Evolutionary conservation across 1,140 invertebrate genomes (phyloP).

Genomic region (Pseudomyrmex concolor): DNA sequence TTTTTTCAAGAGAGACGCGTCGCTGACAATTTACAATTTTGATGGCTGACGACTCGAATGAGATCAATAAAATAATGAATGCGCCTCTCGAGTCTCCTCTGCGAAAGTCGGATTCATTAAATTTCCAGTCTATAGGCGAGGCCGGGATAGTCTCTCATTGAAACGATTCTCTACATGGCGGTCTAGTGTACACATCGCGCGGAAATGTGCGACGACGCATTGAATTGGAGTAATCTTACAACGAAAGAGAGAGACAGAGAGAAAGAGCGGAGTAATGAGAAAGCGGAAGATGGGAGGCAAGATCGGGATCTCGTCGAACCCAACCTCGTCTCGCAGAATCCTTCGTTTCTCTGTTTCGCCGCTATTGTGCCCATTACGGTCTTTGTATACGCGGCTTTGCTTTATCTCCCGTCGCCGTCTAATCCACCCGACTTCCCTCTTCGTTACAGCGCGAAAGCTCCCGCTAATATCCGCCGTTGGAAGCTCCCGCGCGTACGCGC

Average conservation of each 20-base stretch:
- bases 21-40: slow-evolving; percentile 26
- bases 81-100: slow-evolving; percentile 38
- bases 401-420: slow-evolving; percentile 26
- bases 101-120: slow-evolving; percentile 80
- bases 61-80: slow-evolving; percentile 67
- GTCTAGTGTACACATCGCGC: slow-evolving; percentile 27
- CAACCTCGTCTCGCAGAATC: slow-evolving; percentile 31
- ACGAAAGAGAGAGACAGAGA: background rate
- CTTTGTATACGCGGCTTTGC: slow-evolving; percentile 47
- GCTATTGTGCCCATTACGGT: slow-evolving; percentile 45
- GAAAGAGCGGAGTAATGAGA: background rate
- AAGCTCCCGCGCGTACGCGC: background rate
- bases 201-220: slow-evolving; percentile 38
- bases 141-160: slow-evolving; percentile 74
- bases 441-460: slow-evolving; percentile 9
- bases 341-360: slow-evolving; percentile 22
- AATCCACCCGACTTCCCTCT: background rate
- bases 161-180: slow-evolving; percentile 77
- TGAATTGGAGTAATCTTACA: slow-evolving; percentile 49
- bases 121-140: slow-evolving; percentile 74
- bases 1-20: no score
- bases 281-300: slow-evolving; percentile 39
- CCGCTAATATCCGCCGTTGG: background rate
- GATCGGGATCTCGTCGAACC: slow-evolving; percentile 69
- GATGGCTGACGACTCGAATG: background rate